Conservation (phyloP, 2,888 invertebrate genomes). For the Parnassius glacialis region DNA sequence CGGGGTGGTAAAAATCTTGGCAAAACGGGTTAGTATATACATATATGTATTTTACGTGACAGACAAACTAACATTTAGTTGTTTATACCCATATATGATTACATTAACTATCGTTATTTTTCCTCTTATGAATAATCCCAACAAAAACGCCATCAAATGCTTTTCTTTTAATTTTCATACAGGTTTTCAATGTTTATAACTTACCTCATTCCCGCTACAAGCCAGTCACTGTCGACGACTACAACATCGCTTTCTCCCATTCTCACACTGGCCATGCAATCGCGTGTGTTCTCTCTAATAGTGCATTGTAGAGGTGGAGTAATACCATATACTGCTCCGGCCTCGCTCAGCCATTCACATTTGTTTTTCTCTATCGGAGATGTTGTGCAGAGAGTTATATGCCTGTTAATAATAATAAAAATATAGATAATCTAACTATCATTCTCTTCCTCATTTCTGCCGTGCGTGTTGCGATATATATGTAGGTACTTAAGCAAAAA, state of each 20-base stretch:
- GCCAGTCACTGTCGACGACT: conserved; percentile 86
- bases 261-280: conserved; percentile 85
- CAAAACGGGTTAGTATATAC: too few species aligned
- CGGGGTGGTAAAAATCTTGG: too few species aligned
- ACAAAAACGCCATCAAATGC: too few species aligned
- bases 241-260: conserved; percentile 86
- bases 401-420: conserved; percentile 45
- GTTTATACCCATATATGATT: too few species aligned
- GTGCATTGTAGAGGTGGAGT: conserved; percentile 90
- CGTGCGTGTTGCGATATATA: too few species aligned
- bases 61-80: too few species aligned
- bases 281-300: conserved; percentile 78
- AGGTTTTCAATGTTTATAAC: neutral
- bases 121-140: too few species aligned
- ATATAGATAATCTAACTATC: neutral
- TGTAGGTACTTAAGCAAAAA: too few species aligned
- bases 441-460: too few species aligned
- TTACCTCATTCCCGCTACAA: conserved; percentile 85
- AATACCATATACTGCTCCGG: conserved; percentile 86
- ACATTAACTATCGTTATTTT: too few species aligned
- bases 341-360: conserved; percentile 89
- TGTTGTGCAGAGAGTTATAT: conserved; percentile 84
- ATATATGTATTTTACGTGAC: too few species aligned
- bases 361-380: conserved; percentile 86
- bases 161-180: too few species aligned